Evolutionary conservation across 2,797 vertebrate species (phyloP), one percentile per base, ranked within the genome.

Genomic region (Pagetopsis macropterus): DNA sequence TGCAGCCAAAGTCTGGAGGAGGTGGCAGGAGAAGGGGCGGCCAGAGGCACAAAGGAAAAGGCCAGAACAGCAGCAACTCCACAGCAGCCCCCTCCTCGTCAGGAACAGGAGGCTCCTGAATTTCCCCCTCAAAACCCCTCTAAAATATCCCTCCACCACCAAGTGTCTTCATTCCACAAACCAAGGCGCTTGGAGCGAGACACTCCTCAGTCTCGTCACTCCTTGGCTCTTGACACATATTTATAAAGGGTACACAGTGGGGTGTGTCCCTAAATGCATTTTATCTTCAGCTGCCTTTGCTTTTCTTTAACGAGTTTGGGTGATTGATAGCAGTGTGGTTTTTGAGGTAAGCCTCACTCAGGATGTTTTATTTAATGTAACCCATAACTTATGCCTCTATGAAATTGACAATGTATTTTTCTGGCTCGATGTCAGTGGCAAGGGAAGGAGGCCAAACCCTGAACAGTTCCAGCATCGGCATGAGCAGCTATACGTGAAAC

Each of bases 1-100:
- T 66, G 17, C 54, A 95, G 94, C 93, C 93, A 88, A 95, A 94
- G 90, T 91, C 92, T 37, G 94, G 93, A 86, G 93, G 93, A 65
- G 93, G 93, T 19, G 93, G 94, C 44, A 88, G 94, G 76, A 90
- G 94, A 88, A 74, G 94, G 71, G 94, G 94, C 0, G 94, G 94
- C 21, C 94, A 95, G 89, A 87, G 94, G 68, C 94, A 95, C 82
- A 95, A 94, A 90, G 92, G 93, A 70, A 95, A 95, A 90, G 87
- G 89, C 80, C 94, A 93, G 80, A 91, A 81, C 78, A 91, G 63
- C 87, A 62, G 64, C 84, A 92, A 72, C 84, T 23, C 90, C 9
- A 86, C 88, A 45, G 84, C 89, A 45, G 71, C 87, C 2, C 83
- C 92, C 19, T 82, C 92, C 17, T 84, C 90, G 9, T 84, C 93